Evolutionary conservation across 2,113 vertebrate species (phyloP).

Genomic region (Pogonocichla stellata): DNA sequence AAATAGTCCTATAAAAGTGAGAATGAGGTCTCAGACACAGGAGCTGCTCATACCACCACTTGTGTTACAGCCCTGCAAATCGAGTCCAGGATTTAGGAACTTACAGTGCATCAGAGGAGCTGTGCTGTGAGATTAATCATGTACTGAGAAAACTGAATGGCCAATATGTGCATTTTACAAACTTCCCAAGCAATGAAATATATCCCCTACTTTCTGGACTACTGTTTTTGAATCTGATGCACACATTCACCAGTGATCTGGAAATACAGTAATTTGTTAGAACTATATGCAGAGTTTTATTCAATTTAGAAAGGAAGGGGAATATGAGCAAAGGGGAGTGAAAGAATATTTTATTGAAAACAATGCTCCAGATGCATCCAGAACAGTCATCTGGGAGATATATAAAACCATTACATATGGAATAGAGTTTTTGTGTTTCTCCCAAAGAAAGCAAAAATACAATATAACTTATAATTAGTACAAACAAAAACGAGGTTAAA

Average conservation of each 20-base stretch:
- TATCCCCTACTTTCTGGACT: background rate
- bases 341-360: conserved; percentile 31
- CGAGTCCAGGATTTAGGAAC: background rate
- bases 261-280: background rate
- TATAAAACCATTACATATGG: background rate
- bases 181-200: background rate
- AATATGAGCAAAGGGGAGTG: background rate
- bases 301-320: conserved; percentile 1
- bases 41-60: background rate
- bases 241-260: background rate
- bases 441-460: conserved; percentile 46
- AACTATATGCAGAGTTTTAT: background rate
- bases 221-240: background rate
- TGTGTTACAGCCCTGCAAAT: background rate
- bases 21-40: background rate
- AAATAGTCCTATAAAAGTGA: background rate
- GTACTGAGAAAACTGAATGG: background rate
- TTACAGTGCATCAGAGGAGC: background rate
- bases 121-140: background rate
- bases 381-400: background rate
- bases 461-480: conserved; percentile 29
- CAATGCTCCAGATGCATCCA: conserved; percentile 32
- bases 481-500: conserved; percentile 36
- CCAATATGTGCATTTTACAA: background rate
- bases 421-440: conserved; percentile 2